phyloP scores from a whole-genome alignment of 2,888 invertebrate genomes.

The Sphinx pinastri region DNA sequence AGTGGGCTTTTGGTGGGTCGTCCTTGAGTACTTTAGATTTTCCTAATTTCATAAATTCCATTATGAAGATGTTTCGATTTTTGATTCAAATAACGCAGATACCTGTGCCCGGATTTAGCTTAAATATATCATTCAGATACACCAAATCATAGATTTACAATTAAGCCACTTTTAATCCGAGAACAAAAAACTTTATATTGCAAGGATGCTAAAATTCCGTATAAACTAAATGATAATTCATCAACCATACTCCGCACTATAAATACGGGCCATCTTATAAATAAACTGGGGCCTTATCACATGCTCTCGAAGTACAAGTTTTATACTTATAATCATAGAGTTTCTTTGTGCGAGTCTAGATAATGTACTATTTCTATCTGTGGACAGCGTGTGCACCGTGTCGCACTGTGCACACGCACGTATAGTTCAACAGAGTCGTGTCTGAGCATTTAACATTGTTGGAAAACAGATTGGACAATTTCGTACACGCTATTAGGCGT shows the following conservation, averaged over 20 bases:
- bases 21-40: no score
- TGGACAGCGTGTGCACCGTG: constrained; percentile 29
- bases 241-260: constrained; percentile 49
- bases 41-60: no score
- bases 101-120: no score
- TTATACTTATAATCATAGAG: constrained; percentile 57
- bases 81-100: no score
- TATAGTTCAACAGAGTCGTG: constrained; percentile 1
- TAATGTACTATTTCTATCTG: constrained; percentile 58
- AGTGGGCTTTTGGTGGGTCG: no score
- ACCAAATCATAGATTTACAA: no score
- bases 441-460: constrained; percentile 16
- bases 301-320: constrained; percentile 45
- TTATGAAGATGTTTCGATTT: no score
- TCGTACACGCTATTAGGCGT: constrained; percentile 7
- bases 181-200: no score
- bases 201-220: no score
- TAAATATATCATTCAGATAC: no score
- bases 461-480: constrained; percentile 18
- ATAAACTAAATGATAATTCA: no score
- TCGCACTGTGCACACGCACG: not conserved
- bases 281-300: constrained; percentile 71
- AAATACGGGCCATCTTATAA: constrained; percentile 70
- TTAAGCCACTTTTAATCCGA: no score
- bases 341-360: constrained; percentile 69